These are phyloP conservation scores for Poeciliopsis paucimaculata DNA, from an alignment of 2,797 vertebrate species.

Conservation along the genomic window DNA sequence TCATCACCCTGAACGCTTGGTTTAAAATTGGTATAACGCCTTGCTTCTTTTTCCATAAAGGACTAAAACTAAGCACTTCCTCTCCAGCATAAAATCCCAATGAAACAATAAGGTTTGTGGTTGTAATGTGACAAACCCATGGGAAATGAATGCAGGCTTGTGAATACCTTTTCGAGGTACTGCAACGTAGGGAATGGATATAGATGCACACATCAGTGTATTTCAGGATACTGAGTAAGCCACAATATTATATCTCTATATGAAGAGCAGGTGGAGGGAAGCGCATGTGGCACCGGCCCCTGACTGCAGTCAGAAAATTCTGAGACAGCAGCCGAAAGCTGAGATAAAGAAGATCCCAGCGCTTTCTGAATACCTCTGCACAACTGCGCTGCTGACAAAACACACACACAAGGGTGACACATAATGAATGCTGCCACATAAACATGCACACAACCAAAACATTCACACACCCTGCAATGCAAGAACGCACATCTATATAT, in stretches of 20 bases:
- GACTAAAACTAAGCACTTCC: background rate
- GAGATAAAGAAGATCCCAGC: constrained; percentile 54
- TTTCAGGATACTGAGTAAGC: constrained; percentile 21
- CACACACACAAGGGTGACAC: constrained; percentile 14
- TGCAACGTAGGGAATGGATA: constrained; percentile 9
- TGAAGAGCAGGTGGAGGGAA: constrained; percentile 27
- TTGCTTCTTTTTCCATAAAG: background rate
- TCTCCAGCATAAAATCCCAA: background rate
- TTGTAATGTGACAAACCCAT: background rate
- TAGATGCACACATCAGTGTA: constrained; percentile 17
- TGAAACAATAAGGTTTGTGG: background rate
- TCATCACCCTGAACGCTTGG: too few relatives aligned
- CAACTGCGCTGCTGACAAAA: constrained; percentile 52
- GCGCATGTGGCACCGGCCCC: constrained; percentile 20
- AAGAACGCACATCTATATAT: constrained; percentile 19
- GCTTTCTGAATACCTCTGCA: constrained; percentile 36
- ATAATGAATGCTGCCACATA: constrained; percentile 30
- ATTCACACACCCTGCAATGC: constrained; percentile 36
- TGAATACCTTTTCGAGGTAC: background rate
- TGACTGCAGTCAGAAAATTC: constrained; percentile 40
- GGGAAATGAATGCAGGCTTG: background rate
- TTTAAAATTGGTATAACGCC: background rate
- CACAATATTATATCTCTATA: constrained; percentile 22
- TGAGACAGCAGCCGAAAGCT: constrained; percentile 27
- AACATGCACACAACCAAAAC: constrained; percentile 25